phyloP scores from a whole-genome alignment of 30 jellyfish, hydroid and myxozoan genomes.

The Pseudorhiza aurosa region DNA sequence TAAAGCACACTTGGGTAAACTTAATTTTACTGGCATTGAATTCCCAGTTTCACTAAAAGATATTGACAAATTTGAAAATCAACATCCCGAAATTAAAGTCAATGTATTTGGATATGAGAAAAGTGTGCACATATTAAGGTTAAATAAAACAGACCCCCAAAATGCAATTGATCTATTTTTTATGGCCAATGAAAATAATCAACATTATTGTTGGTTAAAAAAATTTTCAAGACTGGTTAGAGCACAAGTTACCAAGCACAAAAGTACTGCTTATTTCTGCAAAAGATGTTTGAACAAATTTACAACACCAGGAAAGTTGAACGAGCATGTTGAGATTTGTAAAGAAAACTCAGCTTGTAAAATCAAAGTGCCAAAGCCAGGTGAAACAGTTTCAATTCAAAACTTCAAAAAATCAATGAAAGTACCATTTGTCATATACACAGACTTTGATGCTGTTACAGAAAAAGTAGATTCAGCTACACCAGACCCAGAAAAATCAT shows the following conservation, averaged over 20 bases:
- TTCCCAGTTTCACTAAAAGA: not conserved
- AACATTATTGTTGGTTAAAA: not conserved
- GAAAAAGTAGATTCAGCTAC: not conserved
- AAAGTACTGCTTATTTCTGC: not conserved
- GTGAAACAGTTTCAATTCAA: no score
- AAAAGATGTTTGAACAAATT: not conserved
- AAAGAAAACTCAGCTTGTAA: no score
- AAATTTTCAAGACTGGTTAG: not conserved
- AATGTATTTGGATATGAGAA: not conserved
- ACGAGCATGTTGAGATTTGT: not conserved
- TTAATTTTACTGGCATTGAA: not conserved
- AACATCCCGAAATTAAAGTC: not conserved
- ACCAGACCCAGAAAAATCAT: not conserved
- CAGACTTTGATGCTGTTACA: no score
- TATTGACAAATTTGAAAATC: not conserved
- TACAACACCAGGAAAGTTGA: not conserved
- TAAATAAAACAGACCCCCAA: not conserved
- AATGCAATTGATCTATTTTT: not conserved
- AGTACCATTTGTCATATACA: not conserved
- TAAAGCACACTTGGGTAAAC: not conserved
- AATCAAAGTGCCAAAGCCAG: no score
- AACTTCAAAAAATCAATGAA: not conserved
- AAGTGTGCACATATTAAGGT: not conserved
- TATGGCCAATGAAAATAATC: not conserved
- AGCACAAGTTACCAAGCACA: not conserved